Percentiles rank a stretch among this genome's conserved stretches.
phyloP scores from a whole-genome alignment of 2,113 vertebrate genomes.

The Anoura caudifer region DNA sequence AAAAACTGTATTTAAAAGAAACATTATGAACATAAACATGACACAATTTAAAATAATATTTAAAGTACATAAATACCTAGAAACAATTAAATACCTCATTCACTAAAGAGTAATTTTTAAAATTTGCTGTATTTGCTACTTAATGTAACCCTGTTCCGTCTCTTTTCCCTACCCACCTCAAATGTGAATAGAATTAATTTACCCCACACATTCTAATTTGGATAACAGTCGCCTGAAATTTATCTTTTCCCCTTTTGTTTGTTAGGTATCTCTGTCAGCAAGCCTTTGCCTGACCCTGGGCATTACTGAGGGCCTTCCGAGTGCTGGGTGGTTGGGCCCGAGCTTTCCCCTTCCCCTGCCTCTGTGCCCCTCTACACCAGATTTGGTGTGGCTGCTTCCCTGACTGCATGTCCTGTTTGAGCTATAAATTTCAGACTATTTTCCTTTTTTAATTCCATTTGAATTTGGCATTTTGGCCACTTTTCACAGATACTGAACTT shows the following conservation, averaged over 20 bases:
- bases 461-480: not conserved
- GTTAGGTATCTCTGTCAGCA: not conserved
- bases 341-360: not conserved
- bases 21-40: conserved; percentile 23
- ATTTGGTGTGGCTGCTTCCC: not conserved
- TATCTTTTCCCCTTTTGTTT: not conserved
- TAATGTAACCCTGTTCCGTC: not conserved
- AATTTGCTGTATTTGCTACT: conserved; percentile 39
- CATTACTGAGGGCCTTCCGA: not conserved
- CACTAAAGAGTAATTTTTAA: conserved; percentile 48
- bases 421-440: not conserved
- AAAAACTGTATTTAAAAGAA: not conserved
- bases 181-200: conserved; percentile 11
- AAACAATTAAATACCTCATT: conserved; percentile 37
- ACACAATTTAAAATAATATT: conserved; percentile 36
- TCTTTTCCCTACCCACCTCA: not conserved
- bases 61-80: conserved; percentile 17
- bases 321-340: not conserved
- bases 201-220: not conserved
- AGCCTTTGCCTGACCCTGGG: not conserved
- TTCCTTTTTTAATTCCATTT: not conserved
- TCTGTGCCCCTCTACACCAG: not conserved
- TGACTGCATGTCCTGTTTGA: not conserved
- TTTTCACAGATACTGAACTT: conserved; percentile 15
- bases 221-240: not conserved